Conservation (phyloP, 2,113 vertebrate genomes). For the Clarias gariepinus region DNA sequence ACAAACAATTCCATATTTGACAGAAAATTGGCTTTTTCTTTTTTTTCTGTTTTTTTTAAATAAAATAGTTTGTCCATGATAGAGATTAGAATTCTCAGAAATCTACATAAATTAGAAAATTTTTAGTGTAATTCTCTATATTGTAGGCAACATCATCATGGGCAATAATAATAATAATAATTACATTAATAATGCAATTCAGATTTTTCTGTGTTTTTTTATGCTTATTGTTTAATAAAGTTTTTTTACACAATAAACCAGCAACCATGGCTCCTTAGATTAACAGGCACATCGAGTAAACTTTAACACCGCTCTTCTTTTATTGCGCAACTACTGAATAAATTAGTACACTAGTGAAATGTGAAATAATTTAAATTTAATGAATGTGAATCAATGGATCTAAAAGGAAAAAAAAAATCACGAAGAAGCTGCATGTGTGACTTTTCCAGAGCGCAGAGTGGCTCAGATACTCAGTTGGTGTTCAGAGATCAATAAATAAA, state of each 20-base stretch:
- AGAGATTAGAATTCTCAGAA: conserved; percentile 75
- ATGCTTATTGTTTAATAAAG: conserved; percentile 59
- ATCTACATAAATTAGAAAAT: conserved; percentile 72
- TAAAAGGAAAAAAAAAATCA: conserved; percentile 41
- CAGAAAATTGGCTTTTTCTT: conserved; percentile 65
- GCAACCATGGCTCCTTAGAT: conserved; percentile 66
- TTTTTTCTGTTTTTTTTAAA: conserved; percentile 68
- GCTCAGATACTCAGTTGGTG: conserved; percentile 69
- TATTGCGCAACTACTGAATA: conserved; percentile 70
- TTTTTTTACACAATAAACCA: conserved; percentile 49
- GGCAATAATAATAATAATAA: conserved; percentile 49
- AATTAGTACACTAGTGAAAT: conserved; percentile 73
- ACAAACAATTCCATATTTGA: conserved; percentile 68
- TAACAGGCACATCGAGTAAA: conserved; percentile 74
- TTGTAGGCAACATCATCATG: conserved; percentile 63
- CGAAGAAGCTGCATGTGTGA: conserved; percentile 50
- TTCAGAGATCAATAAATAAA: conserved; percentile 86
- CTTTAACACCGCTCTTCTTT: conserved; percentile 51
- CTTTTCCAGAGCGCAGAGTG: conserved; percentile 73
- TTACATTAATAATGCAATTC: conserved; percentile 57
- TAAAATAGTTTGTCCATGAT: conserved; percentile 79
- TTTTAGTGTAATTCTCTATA: conserved; percentile 73
- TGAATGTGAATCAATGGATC: conserved; percentile 49
- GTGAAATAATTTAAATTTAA: conserved; percentile 67
- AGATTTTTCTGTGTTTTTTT: conserved; percentile 66